These are phyloP conservation scores for Eretmocerus hayati DNA, from an alignment of 2,888 invertebrate species.

Conservation along the genomic window DNA sequence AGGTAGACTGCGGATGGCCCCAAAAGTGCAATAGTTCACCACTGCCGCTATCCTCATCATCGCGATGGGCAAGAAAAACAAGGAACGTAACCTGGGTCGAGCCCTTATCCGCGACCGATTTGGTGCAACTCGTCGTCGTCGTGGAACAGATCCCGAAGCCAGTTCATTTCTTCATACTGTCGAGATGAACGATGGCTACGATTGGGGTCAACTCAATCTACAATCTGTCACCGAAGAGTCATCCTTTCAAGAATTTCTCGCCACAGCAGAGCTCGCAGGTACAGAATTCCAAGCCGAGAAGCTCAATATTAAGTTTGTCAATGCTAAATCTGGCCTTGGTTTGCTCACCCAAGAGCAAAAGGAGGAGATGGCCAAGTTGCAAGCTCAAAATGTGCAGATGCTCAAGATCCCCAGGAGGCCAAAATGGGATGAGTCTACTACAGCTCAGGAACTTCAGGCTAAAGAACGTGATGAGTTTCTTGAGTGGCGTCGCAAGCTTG, in stretches of 20 bases:
- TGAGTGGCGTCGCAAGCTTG: constrained; percentile 81
- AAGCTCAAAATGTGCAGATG: constrained; percentile 55
- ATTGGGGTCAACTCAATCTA: constrained; percentile 84
- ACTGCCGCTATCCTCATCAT: too few relatives aligned
- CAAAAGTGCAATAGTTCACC: too few relatives aligned
- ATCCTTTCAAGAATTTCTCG: constrained; percentile 92
- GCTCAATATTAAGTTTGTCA: constrained; percentile 71
- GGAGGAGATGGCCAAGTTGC: constrained; percentile 49
- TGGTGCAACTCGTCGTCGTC: constrained; percentile 56
- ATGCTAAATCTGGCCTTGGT: constrained; percentile 55
- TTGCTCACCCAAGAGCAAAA: constrained; percentile 57
- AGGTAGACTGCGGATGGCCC: too few relatives aligned
- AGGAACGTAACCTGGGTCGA: constrained; percentile 55
- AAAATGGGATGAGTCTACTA: constrained; percentile 66
- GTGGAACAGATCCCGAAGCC: constrained; percentile 61
- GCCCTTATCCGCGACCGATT: constrained; percentile 72
- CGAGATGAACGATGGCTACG: constrained; percentile 83
- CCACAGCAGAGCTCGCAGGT: constrained; percentile 89
- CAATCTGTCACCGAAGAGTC: constrained; percentile 92
- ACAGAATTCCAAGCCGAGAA: constrained; percentile 91
- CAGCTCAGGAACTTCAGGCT: constrained; percentile 70
- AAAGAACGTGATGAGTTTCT: constrained; percentile 80
- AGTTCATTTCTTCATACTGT: constrained; percentile 62
- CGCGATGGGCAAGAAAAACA: constrained; percentile 72
- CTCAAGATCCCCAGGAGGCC: constrained; percentile 84